Percentiles rank a stretch among this genome's conserved stretches.
These are phyloP conservation scores for Aythya baeri DNA, from an alignment of 2,113 vertebrate genomes.

Conservation along the genomic window DNA sequence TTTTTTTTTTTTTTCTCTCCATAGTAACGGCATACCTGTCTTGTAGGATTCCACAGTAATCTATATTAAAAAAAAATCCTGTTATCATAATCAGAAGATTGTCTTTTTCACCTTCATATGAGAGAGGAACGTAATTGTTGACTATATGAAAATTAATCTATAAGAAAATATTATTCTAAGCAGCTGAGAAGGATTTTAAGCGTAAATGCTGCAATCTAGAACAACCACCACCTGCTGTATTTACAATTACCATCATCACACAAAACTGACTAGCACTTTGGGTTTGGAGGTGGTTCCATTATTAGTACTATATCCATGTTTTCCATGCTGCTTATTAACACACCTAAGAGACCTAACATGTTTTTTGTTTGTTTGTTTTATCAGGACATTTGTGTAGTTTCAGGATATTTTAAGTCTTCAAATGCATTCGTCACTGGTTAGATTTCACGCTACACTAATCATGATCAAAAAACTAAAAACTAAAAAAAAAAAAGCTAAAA, in stretches of 20 bases:
- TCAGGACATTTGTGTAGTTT: background rate
- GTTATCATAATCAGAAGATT: background rate
- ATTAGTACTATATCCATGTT: background rate
- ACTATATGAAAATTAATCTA: background rate
- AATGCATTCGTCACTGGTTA: background rate
- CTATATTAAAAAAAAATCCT: background rate
- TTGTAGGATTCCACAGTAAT: background rate
- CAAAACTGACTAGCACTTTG: background rate
- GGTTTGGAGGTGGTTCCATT: background rate
- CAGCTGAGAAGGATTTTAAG: background rate
- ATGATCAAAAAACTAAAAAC: background rate
- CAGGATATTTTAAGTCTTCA: background rate
- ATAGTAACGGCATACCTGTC: background rate
- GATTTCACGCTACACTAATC: background rate
- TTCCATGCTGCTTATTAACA: background rate
- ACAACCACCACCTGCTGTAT: background rate
- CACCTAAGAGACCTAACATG: background rate
- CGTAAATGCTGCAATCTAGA: background rate
- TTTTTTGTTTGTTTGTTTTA: background rate
- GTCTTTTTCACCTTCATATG: background rate
- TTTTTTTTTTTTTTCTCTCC: background rate
- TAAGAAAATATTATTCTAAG: background rate
- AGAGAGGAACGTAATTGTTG: background rate
- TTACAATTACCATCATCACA: background rate
- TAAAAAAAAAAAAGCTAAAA: too few relatives aligned